Conservation (phyloP, 2,888 invertebrate species). For the Micoletzkya japonica region DNA sequence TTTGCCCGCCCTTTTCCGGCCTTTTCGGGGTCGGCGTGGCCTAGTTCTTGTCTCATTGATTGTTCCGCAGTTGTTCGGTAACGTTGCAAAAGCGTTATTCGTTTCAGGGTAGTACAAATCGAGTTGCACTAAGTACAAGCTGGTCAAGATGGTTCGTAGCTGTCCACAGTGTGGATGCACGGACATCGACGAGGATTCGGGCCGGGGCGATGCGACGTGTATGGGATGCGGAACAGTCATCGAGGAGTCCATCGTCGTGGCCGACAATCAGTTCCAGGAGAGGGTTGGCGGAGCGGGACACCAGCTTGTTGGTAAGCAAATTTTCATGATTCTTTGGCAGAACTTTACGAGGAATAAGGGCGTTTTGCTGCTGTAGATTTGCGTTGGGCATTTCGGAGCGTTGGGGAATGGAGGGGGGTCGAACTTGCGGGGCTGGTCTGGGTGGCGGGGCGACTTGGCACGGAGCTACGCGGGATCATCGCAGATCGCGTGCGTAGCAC, state of each 20-base stretch:
- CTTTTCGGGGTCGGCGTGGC: too few species aligned
- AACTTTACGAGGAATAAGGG: background rate
- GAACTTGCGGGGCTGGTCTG: too few species aligned
- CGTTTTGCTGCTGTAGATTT: too few species aligned
- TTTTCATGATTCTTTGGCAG: too few species aligned
- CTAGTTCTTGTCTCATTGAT: too few species aligned
- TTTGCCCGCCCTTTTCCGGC: too few species aligned
- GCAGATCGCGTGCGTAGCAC: too few species aligned
- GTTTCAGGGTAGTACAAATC: background rate
- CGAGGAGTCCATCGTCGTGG: conserved; percentile 93
- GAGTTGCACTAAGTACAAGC: background rate
- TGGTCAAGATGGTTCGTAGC: conserved; percentile 29
- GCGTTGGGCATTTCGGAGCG: too few species aligned
- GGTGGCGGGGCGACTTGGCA: too few species aligned
- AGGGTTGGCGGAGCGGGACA: conserved; percentile 70
- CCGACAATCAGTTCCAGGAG: conserved; percentile 93
- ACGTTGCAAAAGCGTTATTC: background rate
- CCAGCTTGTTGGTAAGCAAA: conserved; percentile 68
- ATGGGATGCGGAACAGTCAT: conserved; percentile 92
- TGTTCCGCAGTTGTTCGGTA: too few species aligned
- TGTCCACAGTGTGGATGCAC: conserved; percentile 69
- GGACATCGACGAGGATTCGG: conserved; percentile 90
- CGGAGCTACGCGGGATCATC: too few species aligned
- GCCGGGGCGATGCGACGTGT: conserved; percentile 86
- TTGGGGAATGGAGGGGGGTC: too few species aligned